phyloP scores from a whole-genome alignment of 1,140 invertebrate genomes.

The Aphaenogaster floridana region DNA sequence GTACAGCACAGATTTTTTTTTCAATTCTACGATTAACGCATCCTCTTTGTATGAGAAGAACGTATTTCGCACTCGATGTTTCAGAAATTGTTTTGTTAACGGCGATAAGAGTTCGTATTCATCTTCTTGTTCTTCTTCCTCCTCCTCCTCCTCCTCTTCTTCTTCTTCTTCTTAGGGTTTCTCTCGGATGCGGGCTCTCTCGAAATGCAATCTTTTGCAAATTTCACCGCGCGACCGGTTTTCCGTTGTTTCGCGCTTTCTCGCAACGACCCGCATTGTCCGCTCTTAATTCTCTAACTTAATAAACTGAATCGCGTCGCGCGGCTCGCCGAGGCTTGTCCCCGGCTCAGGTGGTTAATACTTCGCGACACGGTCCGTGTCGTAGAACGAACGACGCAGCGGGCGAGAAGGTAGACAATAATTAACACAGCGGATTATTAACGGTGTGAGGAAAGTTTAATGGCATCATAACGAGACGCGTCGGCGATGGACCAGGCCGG shows the following conservation, averaged over 20 bases:
- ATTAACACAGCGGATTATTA: slow-evolving; percentile 48
- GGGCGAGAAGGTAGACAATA: slow-evolving; percentile 10
- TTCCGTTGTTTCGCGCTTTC: neutral
- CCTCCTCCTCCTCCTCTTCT: neutral
- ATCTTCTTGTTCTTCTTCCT: neutral
- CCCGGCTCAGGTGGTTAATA: slow-evolving; percentile 10
- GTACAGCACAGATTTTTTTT: neutral
- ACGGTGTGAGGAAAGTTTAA: slow-evolving; percentile 47
- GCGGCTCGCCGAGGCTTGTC: slow-evolving; percentile 11
- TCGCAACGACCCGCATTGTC: neutral
- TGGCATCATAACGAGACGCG: slow-evolving; percentile 25
- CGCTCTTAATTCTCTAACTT: slow-evolving; percentile 19
- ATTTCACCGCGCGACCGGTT: neutral
- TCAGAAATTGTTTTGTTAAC: neutral
- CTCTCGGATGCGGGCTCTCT: slow-evolving; percentile 8
- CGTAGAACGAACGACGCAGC: neutral
- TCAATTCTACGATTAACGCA: neutral
- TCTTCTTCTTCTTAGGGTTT: neutral
- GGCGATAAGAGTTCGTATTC: neutral
- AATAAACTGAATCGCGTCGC: slow-evolving; percentile 15
- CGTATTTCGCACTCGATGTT: slow-evolving; percentile 1
- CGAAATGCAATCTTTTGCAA: neutral
- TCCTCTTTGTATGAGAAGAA: neutral
- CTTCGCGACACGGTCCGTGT: neutral
- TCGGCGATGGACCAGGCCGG: neutral